phyloP scores from a whole-genome alignment of 2,797 vertebrate species.

The Galago senegalensis region DNA sequence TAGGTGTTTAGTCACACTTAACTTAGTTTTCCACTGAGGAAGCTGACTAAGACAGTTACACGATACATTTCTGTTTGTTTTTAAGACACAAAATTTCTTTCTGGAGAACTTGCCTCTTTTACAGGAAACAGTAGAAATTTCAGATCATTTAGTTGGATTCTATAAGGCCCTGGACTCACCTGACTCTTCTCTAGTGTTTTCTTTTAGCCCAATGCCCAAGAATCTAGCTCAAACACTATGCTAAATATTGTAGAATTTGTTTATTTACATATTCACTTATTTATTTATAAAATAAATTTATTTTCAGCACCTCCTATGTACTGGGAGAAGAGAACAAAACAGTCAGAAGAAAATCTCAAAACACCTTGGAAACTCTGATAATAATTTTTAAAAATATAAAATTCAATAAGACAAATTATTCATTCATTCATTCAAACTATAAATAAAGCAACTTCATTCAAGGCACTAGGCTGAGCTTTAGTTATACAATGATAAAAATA shows the following conservation, averaged over 20 bases:
- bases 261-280: background rate
- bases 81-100: background rate
- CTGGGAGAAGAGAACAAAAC: background rate
- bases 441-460: constrained; percentile 37
- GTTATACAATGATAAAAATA: background rate
- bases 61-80: background rate
- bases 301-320: background rate
- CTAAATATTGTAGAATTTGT: background rate
- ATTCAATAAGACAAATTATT: background rate
- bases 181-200: background rate
- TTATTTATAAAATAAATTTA: constrained; percentile 23
- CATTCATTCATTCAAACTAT: background rate
- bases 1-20: background rate
- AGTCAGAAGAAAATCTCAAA: constrained; percentile 52
- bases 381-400: background rate
- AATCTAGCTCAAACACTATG: constrained; percentile 36
- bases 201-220: background rate
- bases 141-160: background rate
- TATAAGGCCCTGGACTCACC: background rate
- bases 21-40: background rate
- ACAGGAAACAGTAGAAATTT: background rate
- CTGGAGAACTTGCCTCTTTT: background rate
- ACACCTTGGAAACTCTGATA: constrained; percentile 31
- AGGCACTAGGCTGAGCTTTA: constrained; percentile 23
- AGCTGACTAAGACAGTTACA: background rate